Percentiles rank a stretch among this genome's conserved stretches.
Evolutionary conservation across 2,113 vertebrate species (phyloP).

Genomic region (Cottus gobio): DNA sequence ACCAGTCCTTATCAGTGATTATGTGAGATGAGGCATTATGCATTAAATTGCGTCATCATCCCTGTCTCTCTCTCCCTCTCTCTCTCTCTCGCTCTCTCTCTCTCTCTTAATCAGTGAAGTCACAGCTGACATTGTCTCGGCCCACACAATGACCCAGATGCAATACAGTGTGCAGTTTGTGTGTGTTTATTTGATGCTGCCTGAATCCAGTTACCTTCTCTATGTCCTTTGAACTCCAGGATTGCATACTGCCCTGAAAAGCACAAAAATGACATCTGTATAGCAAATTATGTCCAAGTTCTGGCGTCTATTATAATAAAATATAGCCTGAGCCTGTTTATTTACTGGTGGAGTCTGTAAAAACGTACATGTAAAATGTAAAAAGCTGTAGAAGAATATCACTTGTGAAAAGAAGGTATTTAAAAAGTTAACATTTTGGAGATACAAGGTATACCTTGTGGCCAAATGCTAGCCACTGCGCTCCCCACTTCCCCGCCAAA

Average conservation of each 20-base stretch:
- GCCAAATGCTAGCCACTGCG: neutral
- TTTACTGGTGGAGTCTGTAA: neutral
- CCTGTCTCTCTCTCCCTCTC: neutral
- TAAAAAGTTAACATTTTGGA: neutral
- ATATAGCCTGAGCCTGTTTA: neutral
- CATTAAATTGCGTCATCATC: slow-evolving; percentile 25
- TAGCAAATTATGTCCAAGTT: too few species aligned
- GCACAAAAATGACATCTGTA: neutral
- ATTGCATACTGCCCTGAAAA: neutral
- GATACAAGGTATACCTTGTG: neutral
- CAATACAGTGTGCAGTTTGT: too few species aligned
- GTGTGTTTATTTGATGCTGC: neutral
- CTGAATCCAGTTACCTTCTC: neutral
- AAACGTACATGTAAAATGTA: neutral
- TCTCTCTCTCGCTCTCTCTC: slow-evolving; percentile 5
- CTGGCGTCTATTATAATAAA: neutral
- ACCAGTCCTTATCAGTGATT: slow-evolving; percentile 34
- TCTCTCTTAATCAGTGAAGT: slow-evolving; percentile 29
- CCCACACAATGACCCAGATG: too few species aligned
- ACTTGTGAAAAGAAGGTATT: neutral
- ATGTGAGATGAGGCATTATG: slow-evolving; percentile 16
- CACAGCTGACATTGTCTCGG: slow-evolving; percentile 21
- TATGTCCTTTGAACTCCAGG: neutral
- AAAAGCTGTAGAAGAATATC: neutral
- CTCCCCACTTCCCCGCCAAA: neutral